phyloP scores from a whole-genome alignment of 2,113 vertebrate species.

The Psilopogon haemacephalus region DNA sequence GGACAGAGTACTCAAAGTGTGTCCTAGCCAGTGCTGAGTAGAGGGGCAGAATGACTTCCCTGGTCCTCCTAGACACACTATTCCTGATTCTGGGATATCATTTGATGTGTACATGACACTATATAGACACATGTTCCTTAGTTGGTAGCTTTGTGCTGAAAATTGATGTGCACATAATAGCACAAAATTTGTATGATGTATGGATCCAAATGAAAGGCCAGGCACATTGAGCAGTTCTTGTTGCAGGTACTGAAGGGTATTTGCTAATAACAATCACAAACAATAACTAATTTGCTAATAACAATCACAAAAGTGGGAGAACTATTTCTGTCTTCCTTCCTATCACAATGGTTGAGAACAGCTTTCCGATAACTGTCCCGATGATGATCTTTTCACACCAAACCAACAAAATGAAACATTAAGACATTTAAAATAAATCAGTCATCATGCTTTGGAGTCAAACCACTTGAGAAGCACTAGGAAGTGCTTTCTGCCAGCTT shows the following conservation, averaged over 20 bases:
- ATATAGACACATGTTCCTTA: background rate
- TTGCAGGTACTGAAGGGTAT: background rate
- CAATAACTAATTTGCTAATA: background rate
- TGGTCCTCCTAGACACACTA: too few relatives aligned
- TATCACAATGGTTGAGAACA: background rate
- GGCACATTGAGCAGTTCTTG: background rate
- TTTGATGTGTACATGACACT: background rate
- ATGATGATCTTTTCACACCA: background rate
- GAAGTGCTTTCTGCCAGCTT: background rate
- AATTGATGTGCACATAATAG: fast-evolving
- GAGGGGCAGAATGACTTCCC: too few relatives aligned
- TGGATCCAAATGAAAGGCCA: background rate
- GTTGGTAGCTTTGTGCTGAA: background rate
- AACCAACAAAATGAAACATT: background rate
- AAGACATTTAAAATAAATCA: background rate
- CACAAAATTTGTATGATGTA: background rate
- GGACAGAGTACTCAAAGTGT: too few relatives aligned
- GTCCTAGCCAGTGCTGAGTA: too few relatives aligned
- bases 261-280: background rate
- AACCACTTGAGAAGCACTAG: background rate
- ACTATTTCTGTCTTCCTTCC: background rate
- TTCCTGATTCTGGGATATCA: background rate
- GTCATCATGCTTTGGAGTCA: background rate
- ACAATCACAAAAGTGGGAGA: background rate
- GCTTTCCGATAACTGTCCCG: background rate